A percentile compares a stretch with the other conserved stretches of the same genome.
These are phyloP conservation scores for Drosophila saltans DNA, from an alignment of 1,140 invertebrate genomes.

Conservation along the genomic window DNA sequence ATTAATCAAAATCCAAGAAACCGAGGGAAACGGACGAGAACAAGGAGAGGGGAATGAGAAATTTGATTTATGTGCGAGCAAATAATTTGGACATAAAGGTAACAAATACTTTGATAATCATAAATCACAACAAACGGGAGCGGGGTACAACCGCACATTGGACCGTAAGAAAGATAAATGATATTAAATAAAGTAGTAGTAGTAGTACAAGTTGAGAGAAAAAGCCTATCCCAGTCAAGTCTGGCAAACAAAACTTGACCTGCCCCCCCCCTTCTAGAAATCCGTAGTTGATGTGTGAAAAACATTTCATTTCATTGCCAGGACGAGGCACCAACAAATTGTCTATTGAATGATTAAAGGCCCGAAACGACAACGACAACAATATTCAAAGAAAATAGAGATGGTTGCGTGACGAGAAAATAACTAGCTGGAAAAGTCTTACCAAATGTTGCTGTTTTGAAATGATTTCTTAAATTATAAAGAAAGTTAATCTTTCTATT, in stretches of 20 bases:
- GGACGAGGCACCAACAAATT: slow-evolving; percentile 64
- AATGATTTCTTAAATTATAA: too few species aligned
- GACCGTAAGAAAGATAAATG: slow-evolving; percentile 78
- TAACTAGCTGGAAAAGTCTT: too few species aligned
- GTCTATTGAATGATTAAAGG: slow-evolving; percentile 80
- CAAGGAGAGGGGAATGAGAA: slow-evolving; percentile 19
- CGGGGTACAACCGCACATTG: slow-evolving; percentile 60
- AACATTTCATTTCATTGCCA: slow-evolving; percentile 72
- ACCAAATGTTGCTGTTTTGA: too few species aligned
- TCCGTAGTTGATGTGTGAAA: slow-evolving; percentile 66
- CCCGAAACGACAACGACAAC: slow-evolving; percentile 11
- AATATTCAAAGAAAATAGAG: slow-evolving; percentile 1
- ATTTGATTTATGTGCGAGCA: slow-evolving; percentile 78
- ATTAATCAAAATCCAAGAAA: slow-evolving; percentile 71
- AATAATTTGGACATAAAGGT: slow-evolving; percentile 80
- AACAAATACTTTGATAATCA: slow-evolving; percentile 81
- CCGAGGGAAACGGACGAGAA: slow-evolving; percentile 5
- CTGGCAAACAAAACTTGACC: background rate
- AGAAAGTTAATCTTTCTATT: too few species aligned
- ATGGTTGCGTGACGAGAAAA: slow-evolving; percentile 16
- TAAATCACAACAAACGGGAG: slow-evolving; percentile 69
- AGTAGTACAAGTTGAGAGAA: background rate
- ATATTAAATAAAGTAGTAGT: slow-evolving; percentile 73
- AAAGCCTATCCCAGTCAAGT: background rate
- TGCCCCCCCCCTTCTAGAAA: background rate